Base-by-base conservation (phyloP, 2,113 vertebrate genomes). In the Saimiri boliviensis region DNA sequence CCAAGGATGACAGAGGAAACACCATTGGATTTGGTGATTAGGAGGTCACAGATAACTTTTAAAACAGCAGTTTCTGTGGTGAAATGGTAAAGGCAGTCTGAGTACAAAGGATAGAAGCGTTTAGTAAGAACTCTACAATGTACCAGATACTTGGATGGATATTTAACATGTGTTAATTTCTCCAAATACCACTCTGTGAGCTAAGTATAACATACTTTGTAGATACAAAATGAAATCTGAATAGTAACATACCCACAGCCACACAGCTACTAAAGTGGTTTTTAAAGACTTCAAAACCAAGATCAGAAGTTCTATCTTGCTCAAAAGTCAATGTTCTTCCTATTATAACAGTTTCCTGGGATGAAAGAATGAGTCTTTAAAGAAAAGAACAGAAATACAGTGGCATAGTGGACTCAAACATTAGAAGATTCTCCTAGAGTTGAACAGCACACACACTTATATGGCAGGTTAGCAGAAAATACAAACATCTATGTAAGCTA, bases 211-310 rank as follows among this genome's bases (percentile, higher is more conserved):
- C 13, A 89, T 66, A 79, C 42, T 86, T 95, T 81, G 95, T 1
- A 77, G 52, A 82, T 83, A 86, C 58, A 92, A 56, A 93, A 94
- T 4, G 83, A 14, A 68, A 27, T 87, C 63, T 87, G 40, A 87
- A 56, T 45, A 40, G 74, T 80, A 80, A 93, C 20, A 30, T 84
- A 58, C 45, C 17, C 47, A 56, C n/a, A 91, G 66, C 30, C 63
- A 90, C 21, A 45, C 4, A 81, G 40, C 66, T 85, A 86, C 37
- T 52, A 92, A 68, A 92, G 4, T 63, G 58, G 37, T 81, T 96
- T 96, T 90, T 82, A 77, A 8, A 88, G 85, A 74, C 52, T 89
- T 95, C 71, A 94, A 93, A 94, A 93, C 16, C 68, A 83, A 93
- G 45, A 66, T 25, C 71, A 47, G 86, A 80, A 73, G 56, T 66